Base-by-base conservation (phyloP, 2,888 invertebrate genomes). In the Ischnus inquisitorius region DNA sequence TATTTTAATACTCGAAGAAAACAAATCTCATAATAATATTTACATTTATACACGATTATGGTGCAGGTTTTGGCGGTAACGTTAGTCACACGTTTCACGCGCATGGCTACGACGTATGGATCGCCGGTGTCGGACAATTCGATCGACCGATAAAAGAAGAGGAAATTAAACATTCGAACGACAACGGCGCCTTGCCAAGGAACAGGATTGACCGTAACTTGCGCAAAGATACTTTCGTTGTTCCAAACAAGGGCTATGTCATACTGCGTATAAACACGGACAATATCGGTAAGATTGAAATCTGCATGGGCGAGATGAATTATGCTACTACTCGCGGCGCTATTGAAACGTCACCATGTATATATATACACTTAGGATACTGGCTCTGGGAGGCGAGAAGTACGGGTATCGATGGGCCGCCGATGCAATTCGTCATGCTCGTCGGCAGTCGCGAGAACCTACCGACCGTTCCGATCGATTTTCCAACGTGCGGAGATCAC, bases 81-180 rank as follows among this genome's bases (percentile, higher is more conserved):
- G 94, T 93, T 67, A 94, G 95, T 0, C 95, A 95, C 86, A 95
- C 95, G 0, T 96, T 96, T 88, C 96, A 96, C 87, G 92, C 95
- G 88, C 96, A 96, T 86, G 96, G 96, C 0, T 91, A 91, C 65
- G 82, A 85, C 34, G 90, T 86, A 0, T 87, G 82, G 19, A 74
- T 91, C 16, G n/a, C 91, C 16, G 90, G 87, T 57, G 71, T 85
- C 22, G 87, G 83, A 3, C 88, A 77, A 79, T 93, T 94, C 28
- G 89, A 91, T 1, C 90, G 88, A 14, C 93, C 95, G 1, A 88
- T 95, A 41, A 93, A 94, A 0, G 94, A 92, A 83, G 88, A 93
- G 54, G 92, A 94, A 41, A 94, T 95, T 78, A 81, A 92, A 34
- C 88, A 86, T 54, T 85, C 94, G 41, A 93, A 94, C 28, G 87